Conservation (phyloP, 2,797 vertebrate genomes). For the Danio albolineatus region DNA sequence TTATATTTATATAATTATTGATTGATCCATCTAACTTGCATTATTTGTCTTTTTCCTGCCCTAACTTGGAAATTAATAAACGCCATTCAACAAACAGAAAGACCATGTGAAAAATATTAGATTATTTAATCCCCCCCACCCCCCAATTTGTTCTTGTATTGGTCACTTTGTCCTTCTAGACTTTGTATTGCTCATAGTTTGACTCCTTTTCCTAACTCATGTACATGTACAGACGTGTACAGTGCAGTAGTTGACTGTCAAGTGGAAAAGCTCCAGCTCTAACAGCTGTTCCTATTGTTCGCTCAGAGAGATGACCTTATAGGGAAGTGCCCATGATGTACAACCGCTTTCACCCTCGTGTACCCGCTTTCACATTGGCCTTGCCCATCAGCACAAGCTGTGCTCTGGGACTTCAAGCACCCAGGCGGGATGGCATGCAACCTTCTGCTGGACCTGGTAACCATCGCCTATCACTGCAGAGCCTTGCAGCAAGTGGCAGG, state of each 20-base stretch:
- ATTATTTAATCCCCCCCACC: no score
- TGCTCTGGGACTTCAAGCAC: constrained; percentile 82
- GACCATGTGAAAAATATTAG: no score
- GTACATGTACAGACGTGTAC: no score
- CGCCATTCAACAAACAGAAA: background rate
- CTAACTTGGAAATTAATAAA: background rate
- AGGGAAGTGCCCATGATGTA: constrained; percentile 32
- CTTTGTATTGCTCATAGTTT: background rate
- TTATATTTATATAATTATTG: no score
- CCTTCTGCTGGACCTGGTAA: constrained; percentile 84
- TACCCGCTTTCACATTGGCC: constrained; percentile 40
- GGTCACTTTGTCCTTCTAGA: background rate
- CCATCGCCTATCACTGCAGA: constrained; percentile 70
- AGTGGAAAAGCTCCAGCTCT: constrained; percentile 16
- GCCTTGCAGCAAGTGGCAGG: constrained; percentile 64
- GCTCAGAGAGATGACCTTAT: constrained; percentile 18
- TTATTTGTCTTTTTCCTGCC: no score
- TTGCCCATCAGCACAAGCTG: constrained; percentile 72
- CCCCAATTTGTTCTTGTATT: background rate
- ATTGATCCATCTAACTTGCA: no score
- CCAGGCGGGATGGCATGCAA: constrained; percentile 76
- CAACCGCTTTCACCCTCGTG: background rate
- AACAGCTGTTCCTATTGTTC: constrained; percentile 36
- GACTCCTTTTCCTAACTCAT: background rate
- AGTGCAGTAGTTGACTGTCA: background rate